These are phyloP conservation scores for Puma concolor DNA, from an alignment of 2,113 vertebrate genomes.

Conservation along the genomic window DNA sequence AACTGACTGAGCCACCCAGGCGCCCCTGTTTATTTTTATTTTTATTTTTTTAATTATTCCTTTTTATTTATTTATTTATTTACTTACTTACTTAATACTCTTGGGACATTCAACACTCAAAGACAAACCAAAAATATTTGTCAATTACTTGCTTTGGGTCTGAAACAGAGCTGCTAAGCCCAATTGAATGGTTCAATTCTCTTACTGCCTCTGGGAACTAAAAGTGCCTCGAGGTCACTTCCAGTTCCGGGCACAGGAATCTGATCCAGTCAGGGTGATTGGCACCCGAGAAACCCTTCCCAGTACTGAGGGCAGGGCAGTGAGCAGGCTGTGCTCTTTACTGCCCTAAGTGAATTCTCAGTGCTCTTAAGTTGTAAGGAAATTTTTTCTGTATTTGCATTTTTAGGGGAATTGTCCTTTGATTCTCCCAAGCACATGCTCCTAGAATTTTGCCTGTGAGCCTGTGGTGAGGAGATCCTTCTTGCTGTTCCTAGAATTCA, in stretches of 20 bases:
- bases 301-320: neutral
- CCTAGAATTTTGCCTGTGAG: neutral
- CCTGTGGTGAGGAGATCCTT: neutral
- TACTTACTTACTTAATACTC: neutral
- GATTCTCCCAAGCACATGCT: neutral
- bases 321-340: neutral
- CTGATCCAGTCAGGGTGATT: neutral
- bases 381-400: neutral
- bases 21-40: no score
- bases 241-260: neutral
- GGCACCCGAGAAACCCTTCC: neutral
- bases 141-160: neutral
- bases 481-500: neutral
- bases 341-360: neutral
- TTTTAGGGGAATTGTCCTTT: neutral
- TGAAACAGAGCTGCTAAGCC: neutral
- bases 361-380: neutral
- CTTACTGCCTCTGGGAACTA: fast-evolving
- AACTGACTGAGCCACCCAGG: no score
- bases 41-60: no score
- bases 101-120: constrained; percentile 23
- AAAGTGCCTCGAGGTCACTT: neutral
- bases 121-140: neutral
- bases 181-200: neutral
- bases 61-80: no score